Evolutionary conservation across 30 jellyfish, hydroid and myxozoan genomes (phyloP), one percentile per base, ranked within the genome.

Genomic region (Sanderia malayensis): DNA sequence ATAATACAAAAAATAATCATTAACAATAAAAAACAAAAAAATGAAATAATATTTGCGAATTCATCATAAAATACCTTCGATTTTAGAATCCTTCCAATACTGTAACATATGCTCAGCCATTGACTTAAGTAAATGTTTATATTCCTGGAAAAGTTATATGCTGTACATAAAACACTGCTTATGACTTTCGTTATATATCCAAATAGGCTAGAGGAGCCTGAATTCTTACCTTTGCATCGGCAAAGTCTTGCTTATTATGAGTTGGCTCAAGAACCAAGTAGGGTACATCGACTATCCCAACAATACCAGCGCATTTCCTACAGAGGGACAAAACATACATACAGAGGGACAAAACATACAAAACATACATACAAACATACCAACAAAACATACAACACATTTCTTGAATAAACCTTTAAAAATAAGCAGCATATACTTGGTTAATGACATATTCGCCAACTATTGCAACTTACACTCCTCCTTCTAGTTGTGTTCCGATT

Each of bases 31-130:
- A n/a, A n/a, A n/a, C n/a, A n/a, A n/a, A n/a, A n/a, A n/a, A n/a
- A n/a, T n/a, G n/a, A n/a, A n/a, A n/a, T n/a, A n/a, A n/a, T n/a
- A n/a, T n/a, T n/a, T n/a, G n/a, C n/a, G n/a, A n/a, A n/a, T n/a
- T n/a, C n/a, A n/a, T n/a, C n/a, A n/a, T n/a, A n/a, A n/a, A 18
- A 55, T 64, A 69, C 88, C 82, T 78, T 89, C 97, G 29, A 89
- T 82, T 60, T 89, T 89, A 0, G 90, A 82, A 52, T 89, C 97
- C 49, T 89, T 89, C 97, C 97, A 89, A 53, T 89, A 89, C 37
- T 89, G 97, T 46, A 83, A 0, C 97, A 89, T 81, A 59, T 89
- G 97, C 55, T 89, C 97, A 18, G 94, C 95, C 97, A 89, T 89
- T 4, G 97, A 89, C 69, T 80, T 76, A 52, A 89, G 71, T 23